Conservation (phyloP, 2,888 invertebrate species). For the Dilophus febrilis region DNA sequence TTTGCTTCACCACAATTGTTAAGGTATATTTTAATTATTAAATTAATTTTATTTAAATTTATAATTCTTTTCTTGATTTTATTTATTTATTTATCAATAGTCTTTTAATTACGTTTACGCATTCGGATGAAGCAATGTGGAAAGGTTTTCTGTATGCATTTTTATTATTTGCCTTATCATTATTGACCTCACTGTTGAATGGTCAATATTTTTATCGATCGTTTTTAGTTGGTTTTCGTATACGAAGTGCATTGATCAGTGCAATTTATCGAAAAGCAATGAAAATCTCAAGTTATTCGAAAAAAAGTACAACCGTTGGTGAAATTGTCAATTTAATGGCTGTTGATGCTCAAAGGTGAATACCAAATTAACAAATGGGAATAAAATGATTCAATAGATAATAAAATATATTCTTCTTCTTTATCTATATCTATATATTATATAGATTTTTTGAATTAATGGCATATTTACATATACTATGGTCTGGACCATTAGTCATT, state of each 20-base stretch:
- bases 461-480: constrained; percentile 15
- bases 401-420: too few relatives aligned
- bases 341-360: constrained; percentile 17
- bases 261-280: constrained; percentile 32
- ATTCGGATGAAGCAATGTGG: constrained; percentile 24
- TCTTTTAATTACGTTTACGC: too few relatives aligned
- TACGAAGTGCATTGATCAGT: constrained; percentile 31
- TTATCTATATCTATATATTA: too few relatives aligned
- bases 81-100: background rate
- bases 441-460: constrained; percentile 14
- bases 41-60: background rate
- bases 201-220: constrained; percentile 35
- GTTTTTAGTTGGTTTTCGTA: constrained; percentile 35
- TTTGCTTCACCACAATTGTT: constrained; percentile 8
- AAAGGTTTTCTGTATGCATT: constrained; percentile 34
- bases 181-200: constrained; percentile 31
- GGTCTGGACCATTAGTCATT: constrained; percentile 28
- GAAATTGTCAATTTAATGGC: constrained; percentile 23
- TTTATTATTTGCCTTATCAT: constrained; percentile 30
- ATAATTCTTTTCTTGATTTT: background rate
- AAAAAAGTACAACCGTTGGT: constrained; percentile 17
- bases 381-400: too few relatives aligned
- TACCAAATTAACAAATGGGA: background rate
- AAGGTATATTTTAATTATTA: background rate
- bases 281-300: constrained; percentile 13